A percentile compares a stretch with the other conserved stretches of the same genome.
These are phyloP conservation scores for Acropternis orthonyx DNA, from an alignment of 2,797 vertebrate genomes.

Conservation along the genomic window DNA sequence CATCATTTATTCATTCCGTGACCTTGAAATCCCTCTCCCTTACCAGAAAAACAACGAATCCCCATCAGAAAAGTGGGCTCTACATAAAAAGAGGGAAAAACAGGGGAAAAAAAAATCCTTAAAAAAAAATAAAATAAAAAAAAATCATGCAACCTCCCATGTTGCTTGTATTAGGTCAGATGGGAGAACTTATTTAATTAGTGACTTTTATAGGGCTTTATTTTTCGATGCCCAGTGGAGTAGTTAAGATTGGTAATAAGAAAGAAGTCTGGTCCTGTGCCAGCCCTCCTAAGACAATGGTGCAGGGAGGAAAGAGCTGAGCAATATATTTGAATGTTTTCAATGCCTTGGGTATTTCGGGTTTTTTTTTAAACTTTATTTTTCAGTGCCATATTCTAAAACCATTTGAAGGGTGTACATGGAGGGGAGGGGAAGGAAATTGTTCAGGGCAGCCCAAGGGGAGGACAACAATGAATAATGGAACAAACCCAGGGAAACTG, in stretches of 20 bases:
- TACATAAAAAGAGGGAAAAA: background rate
- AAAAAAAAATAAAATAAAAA: background rate
- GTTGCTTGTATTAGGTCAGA: slow-evolving; percentile 64
- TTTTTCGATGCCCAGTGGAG: slow-evolving; percentile 59
- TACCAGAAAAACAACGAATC: slow-evolving; percentile 42
- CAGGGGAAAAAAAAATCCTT: background rate
- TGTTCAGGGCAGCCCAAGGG: background rate
- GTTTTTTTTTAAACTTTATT: background rate
- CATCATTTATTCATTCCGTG: slow-evolving; percentile 66
- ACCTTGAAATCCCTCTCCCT: slow-evolving; percentile 72
- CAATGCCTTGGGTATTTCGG: slow-evolving; percentile 36
- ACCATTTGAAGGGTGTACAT: slow-evolving; percentile 16
- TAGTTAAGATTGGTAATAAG: slow-evolving; percentile 67
- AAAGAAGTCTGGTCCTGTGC: slow-evolving; percentile 31
- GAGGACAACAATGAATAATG: slow-evolving; percentile 48
- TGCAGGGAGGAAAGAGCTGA: slow-evolving; percentile 27
- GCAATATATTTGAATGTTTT: slow-evolving; percentile 52
- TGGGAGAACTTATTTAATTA: slow-evolving; percentile 68
- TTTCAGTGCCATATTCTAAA: slow-evolving; percentile 44
- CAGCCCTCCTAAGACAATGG: slow-evolving; percentile 55
- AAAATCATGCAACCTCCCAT: slow-evolving; percentile 29
- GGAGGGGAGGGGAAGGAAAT: slow-evolving; percentile 45
- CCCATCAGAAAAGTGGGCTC: slow-evolving; percentile 20
- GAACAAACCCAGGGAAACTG: background rate
- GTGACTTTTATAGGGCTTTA: slow-evolving; percentile 67